phyloP scores from a whole-genome alignment of 1,140 invertebrate genomes.

The Cardiocondyla obscurior region DNA sequence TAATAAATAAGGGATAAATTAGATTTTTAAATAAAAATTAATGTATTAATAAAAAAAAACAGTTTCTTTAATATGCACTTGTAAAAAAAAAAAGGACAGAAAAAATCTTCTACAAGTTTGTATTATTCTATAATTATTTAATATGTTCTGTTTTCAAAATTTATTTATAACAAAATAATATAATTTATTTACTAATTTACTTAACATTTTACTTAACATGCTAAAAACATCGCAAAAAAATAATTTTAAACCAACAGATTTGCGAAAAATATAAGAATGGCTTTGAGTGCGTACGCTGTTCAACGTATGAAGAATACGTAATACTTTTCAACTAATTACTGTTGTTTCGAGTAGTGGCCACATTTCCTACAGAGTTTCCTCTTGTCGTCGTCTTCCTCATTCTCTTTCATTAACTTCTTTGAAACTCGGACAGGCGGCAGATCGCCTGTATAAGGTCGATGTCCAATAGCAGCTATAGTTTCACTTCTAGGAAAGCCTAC shows the following conservation, averaged over 20 bases:
- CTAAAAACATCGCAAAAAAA: background rate
- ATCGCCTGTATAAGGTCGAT: slow-evolving; percentile 64
- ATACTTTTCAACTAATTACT: slow-evolving; percentile 14
- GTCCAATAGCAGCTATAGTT: slow-evolving; percentile 79
- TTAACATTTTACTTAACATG: background rate
- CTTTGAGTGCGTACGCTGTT: slow-evolving; percentile 9
- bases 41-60: background rate
- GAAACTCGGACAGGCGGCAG: background rate
- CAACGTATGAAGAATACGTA: slow-evolving; percentile 23
- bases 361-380: slow-evolving; percentile 75
- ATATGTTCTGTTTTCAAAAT: background rate
- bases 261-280: background rate
- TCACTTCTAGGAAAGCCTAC: slow-evolving; percentile 77
- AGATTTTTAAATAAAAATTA: background rate
- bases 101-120: background rate
- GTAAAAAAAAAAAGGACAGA: background rate
- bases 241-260: background rate
- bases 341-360: slow-evolving; percentile 67
- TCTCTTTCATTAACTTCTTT: slow-evolving; percentile 26
- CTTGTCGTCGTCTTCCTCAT: slow-evolving; percentile 40
- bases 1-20: background rate
- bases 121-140: background rate
- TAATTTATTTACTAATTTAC: background rate
- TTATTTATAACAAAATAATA: background rate
- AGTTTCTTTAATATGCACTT: background rate